phyloP scores from a whole-genome alignment of 2,797 vertebrate genomes.

The Capromys pilorides region DNA sequence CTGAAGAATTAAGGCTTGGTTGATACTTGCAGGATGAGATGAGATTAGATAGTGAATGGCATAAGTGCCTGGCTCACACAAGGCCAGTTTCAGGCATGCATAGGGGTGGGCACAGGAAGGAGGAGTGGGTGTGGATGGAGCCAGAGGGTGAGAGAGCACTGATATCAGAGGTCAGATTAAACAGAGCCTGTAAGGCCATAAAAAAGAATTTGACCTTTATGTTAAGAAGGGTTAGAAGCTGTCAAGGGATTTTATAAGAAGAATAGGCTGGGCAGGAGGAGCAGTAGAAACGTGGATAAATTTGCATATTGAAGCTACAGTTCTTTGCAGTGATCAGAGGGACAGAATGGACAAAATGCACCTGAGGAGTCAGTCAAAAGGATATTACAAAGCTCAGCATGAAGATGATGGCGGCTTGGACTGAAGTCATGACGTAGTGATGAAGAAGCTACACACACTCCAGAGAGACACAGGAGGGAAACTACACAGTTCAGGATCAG shows the following conservation, averaged over 20 bases:
- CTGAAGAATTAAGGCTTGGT: neutral
- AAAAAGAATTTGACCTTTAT: neutral
- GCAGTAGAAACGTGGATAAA: neutral
- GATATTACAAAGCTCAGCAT: neutral
- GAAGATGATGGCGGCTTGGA: neutral
- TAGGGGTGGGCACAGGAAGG: too few species aligned
- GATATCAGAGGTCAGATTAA: neutral
- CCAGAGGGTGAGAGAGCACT: neutral
- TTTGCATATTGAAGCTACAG: neutral
- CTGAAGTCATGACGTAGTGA: neutral
- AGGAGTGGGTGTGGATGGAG: neutral
- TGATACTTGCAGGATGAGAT: neutral
- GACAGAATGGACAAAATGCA: neutral
- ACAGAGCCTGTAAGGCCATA: neutral
- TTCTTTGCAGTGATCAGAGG: neutral
- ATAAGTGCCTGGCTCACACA: neutral
- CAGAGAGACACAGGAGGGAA: neutral
- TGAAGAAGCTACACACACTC: fast-evolving
- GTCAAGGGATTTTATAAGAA: slow-evolving; percentile 1
- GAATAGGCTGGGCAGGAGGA: neutral
- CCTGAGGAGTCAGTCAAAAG: neutral
- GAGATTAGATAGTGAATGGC: neutral
- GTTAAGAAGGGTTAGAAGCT: neutral
- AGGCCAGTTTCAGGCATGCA: neutral
- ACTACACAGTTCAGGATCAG: neutral